Percentiles rank a stretch among this genome's conserved stretches.
Evolutionary conservation across 1,140 invertebrate genomes (phyloP).

Genomic region (Linepithema humile): DNA sequence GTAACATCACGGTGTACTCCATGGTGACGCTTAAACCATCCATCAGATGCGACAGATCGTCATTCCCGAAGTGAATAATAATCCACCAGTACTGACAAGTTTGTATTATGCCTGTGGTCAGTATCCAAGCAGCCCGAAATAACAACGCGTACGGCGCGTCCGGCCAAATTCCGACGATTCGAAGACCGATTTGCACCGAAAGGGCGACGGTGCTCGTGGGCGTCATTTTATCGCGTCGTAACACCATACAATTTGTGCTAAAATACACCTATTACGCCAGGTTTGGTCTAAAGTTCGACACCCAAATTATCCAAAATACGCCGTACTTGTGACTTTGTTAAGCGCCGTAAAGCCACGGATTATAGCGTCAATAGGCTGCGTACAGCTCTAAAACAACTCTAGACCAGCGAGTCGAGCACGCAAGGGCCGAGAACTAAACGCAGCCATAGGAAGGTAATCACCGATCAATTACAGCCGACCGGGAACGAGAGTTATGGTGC

Average conservation of each 20-base stretch:
- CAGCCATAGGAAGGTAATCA: conserved; percentile 14
- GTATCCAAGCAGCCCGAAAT: conserved; percentile 10
- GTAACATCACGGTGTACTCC: conserved; percentile 1
- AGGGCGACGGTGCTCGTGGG: background rate
- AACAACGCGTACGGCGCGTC: background rate
- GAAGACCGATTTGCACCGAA: conserved; percentile 36
- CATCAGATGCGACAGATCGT: background rate
- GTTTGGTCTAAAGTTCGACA: background rate
- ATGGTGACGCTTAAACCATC: conserved; percentile 10
- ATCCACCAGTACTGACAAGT: conserved; percentile 16
- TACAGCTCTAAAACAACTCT: conserved; percentile 17
- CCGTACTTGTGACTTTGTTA: background rate
- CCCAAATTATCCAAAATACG: background rate
- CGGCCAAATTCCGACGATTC: conserved; percentile 27
- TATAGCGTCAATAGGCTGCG: background rate
- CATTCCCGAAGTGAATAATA: background rate
- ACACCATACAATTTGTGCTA: background rate
- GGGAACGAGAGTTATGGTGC: background rate
- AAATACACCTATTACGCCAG: background rate
- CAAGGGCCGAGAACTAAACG: background rate
- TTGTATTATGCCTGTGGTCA: conserved; percentile 7
- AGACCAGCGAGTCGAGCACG: conserved; percentile 13
- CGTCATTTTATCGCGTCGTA: background rate
- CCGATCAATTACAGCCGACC: conserved; percentile 8
- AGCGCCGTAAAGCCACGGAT: background rate